Base-by-base conservation (phyloP, 2,888 invertebrate species). In the Diadegma fenestrale region DNA sequence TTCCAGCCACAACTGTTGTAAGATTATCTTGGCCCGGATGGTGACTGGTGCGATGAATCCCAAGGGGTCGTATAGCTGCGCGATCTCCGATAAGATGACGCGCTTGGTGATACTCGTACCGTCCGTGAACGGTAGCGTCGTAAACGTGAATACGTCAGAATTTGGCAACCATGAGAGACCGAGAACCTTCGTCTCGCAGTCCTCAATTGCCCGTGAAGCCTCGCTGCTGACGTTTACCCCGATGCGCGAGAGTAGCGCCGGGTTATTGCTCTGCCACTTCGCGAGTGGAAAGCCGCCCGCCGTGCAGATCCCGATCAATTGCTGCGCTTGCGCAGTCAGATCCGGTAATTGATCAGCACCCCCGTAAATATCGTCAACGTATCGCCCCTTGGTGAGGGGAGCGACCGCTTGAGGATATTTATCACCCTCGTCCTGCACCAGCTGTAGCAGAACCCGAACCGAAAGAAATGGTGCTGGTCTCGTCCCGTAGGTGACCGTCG, bases 321-420 rank as follows among this genome's bases (percentile, higher is more conserved):
- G 48, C 19, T 51, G 6, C 0, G 19, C n/a, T 19, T 51, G 45
- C 1, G 26, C 14, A 1, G 19, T 0, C 19, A 80, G 69, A 8
- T 82, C 58, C 0, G 51, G 51, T 3, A 76, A 22, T 0, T 30
- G 22, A 8, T 85, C 77, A 5, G 85, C 71, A n/a, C 86, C 87
- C 2, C 82, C 84, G 33, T 22, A 82, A 8, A 87, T 78, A 19
- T 87, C 86, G 63, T 82, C 87, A 3, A 86, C 87, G 51, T 86
- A 87, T 22, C 82, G 48, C 10, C 82, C 85, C 14, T 80, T 22
- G 0, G 41, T 45, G n/a, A 87, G 19, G 14, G 37, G 5, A 19
- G 14, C 2, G 14, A 6, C 22, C 41, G 12, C 19, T 5, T 1
- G 0, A 12, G 41, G 19, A 33, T 8, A 3, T 0, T n/a, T 8